These are phyloP conservation scores for Aspidiotus destructor DNA, from an alignment of 2,888 invertebrate species.

Conservation along the genomic window DNA sequence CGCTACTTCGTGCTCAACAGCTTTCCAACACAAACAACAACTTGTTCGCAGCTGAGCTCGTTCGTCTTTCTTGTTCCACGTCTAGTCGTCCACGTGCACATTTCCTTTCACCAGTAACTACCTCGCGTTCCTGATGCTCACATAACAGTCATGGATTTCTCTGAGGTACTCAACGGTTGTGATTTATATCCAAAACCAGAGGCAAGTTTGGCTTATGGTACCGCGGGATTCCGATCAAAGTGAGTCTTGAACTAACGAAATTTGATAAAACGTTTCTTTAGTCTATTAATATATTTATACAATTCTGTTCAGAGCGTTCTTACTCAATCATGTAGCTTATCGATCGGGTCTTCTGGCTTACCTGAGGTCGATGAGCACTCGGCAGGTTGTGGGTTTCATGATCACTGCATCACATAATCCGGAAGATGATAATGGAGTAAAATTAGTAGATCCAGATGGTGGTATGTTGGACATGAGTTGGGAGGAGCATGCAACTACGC, in stretches of 20 bases:
- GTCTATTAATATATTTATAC: neutral
- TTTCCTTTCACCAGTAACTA: too few relatives aligned
- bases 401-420: slow-evolving; percentile 99
- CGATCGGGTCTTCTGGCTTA: slow-evolving; percentile 89
- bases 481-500: slow-evolving; percentile 78
- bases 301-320: slow-evolving; percentile 57
- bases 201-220: slow-evolving; percentile 34
- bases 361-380: slow-evolving; percentile 70
- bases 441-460: slow-evolving; percentile 88
- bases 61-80: too few relatives aligned
- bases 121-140: neutral
- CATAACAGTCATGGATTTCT: slow-evolving; percentile 17
- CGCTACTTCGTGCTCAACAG: too few relatives aligned
- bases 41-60: too few relatives aligned
- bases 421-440: slow-evolving; percentile 91
- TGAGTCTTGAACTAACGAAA: slow-evolving; percentile 15
- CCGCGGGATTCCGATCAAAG: slow-evolving; percentile 35
- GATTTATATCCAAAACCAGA: slow-evolving; percentile 26
- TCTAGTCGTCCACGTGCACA: too few relatives aligned
- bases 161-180: slow-evolving; percentile 7
- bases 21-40: too few relatives aligned
- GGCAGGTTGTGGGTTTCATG: slow-evolving; percentile 93
- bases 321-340: slow-evolving; percentile 83
- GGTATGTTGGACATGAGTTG: slow-evolving; percentile 91
- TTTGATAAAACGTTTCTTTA: slow-evolving; percentile 13